Evolutionary conservation across 2,888 invertebrate genomes (phyloP), one percentile per base, ranked within the genome.

Genomic region (Ichneumon xanthorius): DNA sequence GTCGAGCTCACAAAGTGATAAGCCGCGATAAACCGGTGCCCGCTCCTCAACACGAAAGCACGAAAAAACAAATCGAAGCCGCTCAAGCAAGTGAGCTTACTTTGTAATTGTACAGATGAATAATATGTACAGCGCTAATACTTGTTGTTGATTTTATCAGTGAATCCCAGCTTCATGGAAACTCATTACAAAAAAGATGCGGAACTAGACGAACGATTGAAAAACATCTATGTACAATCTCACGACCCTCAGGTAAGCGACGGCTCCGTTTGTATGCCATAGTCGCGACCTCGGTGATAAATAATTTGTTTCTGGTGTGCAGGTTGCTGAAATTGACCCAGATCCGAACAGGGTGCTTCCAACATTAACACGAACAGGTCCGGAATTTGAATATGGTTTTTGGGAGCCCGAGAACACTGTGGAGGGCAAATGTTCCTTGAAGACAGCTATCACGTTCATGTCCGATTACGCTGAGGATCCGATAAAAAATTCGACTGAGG

Each of bases 191-290:
- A 93, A 89, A 97, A 97, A 93, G 95, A 97, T 93, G 73, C 91
- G 7, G 92, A 89, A n/a, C 94, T 97, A 14, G 95, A 97, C 90
- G 93, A 95, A 50, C 94, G 96, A 91, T 94, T 97, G 84, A 97
- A 96, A 94, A 94, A 95, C 92, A 96, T 97, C 94, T 97, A 95
- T 95, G 97, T 98, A 92, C 96, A 95, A 78, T 97, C 97, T 0
- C 91, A 94, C 78, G 96, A 96, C 79, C 93, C 94, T 80, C 72
- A 89, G 84, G 93, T 63, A 2, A 33, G n/a, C 63, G 16, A 33
- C 26, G 0, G 14, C 53, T 26, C 45, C 4, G 26, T 55, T 70
- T 45, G 16, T 45, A 9, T 58, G 45, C 22, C n/a, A 40, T 45
- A 19, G 33, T 22, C 48, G 11, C 3, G 40, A 58, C 5, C 37